Percentiles rank a stretch among this genome's conserved stretches.
Evolutionary conservation across 2,113 vertebrate genomes (phyloP).

Genomic region (Tachysurus vachellii): DNA sequence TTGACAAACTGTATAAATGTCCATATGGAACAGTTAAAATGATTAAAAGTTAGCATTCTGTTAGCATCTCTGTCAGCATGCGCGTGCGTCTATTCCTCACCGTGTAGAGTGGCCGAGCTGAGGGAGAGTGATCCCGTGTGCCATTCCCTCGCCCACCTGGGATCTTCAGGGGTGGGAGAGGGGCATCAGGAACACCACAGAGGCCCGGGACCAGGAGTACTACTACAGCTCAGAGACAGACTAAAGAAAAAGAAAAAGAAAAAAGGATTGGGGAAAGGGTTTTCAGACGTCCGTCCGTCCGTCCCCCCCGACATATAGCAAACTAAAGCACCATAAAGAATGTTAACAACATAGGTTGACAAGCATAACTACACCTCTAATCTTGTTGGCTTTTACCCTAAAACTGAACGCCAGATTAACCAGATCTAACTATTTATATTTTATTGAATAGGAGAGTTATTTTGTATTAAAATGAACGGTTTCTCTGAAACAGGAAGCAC

Average conservation of each 20-base stretch:
- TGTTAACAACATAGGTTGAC: neutral
- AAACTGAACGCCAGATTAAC: neutral
- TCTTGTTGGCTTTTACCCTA: neutral
- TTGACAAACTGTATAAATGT: neutral
- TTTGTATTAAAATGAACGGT: neutral
- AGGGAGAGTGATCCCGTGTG: constrained; percentile 98
- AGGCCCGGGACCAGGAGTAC: constrained; percentile 97
- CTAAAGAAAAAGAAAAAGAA: constrained; percentile 63
- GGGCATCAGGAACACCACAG: constrained; percentile 94
- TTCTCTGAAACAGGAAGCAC: neutral
- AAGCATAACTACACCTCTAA: neutral
- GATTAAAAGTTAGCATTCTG: neutral
- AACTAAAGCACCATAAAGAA: neutral
- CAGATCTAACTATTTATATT: no score
- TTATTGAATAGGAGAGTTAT: no score
- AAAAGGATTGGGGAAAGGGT: neutral
- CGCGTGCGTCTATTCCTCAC: constrained; percentile 65
- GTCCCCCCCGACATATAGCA: neutral
- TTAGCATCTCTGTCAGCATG: neutral
- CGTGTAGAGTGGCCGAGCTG: constrained; percentile 91
- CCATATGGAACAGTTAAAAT: neutral
- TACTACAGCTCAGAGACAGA: constrained; percentile 88
- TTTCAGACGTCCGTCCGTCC: no score
- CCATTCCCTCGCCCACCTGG: constrained; percentile 94
- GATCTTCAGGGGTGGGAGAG: constrained; percentile 96